phyloP scores from a whole-genome alignment of 2,113 vertebrate genomes.

The Junco hyemalis region DNA sequence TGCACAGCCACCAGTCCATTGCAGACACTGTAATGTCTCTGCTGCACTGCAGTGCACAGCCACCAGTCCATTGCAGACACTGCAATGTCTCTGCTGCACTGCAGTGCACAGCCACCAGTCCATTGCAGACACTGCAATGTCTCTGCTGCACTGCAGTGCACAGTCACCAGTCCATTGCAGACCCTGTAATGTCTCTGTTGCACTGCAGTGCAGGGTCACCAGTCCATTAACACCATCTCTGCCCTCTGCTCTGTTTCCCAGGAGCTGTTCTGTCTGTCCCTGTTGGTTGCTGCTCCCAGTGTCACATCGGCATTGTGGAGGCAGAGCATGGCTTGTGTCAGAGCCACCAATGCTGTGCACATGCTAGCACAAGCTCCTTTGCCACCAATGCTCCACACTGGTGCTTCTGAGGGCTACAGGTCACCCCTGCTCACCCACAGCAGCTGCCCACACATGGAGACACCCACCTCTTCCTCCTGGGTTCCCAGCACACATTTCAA shows the following conservation, averaged over 20 bases:
- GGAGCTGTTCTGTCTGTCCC: neutral
- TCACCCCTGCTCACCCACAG: neutral
- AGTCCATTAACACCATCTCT: neutral
- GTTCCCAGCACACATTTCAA: neutral
- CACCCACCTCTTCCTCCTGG: neutral
- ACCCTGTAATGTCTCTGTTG: neutral
- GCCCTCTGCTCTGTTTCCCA: neutral
- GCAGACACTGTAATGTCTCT: no score
- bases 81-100: no score
- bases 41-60: no score
- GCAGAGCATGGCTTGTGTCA: neutral
- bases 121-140: no score
- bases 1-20: no score
- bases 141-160: neutral
- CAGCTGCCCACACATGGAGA: neutral
- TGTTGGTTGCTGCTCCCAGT: neutral
- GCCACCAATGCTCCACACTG: rapidly evolving
- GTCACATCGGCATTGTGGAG: neutral
- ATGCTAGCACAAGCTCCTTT: neutral
- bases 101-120: no score
- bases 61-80: no score
- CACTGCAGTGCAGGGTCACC: neutral
- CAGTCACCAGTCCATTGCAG: no score
- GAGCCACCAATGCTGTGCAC: rapidly evolving
- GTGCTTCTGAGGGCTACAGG: neutral